A percentile compares a stretch with the other conserved stretches of the same genome.
phyloP scores from a whole-genome alignment of 1,140 invertebrate genomes.

The Dysdera silvatica region DNA sequence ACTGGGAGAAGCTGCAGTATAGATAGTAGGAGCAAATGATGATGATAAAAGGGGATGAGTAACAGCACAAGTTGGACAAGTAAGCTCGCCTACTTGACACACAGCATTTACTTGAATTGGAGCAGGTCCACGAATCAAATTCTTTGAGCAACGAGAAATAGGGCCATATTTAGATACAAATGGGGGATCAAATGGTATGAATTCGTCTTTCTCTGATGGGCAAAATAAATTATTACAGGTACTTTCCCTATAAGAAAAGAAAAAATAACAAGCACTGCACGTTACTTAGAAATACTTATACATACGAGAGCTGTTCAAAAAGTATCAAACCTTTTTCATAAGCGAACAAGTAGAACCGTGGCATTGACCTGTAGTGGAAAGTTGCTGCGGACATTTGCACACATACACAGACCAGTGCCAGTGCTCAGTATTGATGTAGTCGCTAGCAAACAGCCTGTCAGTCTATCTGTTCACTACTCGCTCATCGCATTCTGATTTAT shows the following conservation, averaged over 20 bases:
- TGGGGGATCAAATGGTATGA: slow-evolving; percentile 64
- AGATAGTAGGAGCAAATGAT: slow-evolving; percentile 25
- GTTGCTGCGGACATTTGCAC: too few species aligned
- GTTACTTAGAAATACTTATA: too few species aligned
- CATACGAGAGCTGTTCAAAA: too few species aligned
- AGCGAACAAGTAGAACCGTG: too few species aligned
- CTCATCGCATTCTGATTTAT: too few species aligned
- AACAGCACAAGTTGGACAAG: slow-evolving; percentile 27
- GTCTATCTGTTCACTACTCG: too few species aligned
- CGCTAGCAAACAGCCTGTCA: too few species aligned
- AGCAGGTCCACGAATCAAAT: slow-evolving; percentile 38
- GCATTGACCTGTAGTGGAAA: too few species aligned
- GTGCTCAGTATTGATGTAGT: too few species aligned
- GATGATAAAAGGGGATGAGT: slow-evolving; percentile 27
- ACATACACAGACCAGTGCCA: too few species aligned
- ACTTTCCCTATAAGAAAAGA: not conserved
- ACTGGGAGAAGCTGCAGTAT: slow-evolving; percentile 5
- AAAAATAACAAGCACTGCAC: not conserved
- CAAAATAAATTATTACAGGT: slow-evolving; percentile 13
- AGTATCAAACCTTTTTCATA: too few species aligned
- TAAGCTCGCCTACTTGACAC: slow-evolving; percentile 28
- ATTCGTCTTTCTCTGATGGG: slow-evolving; percentile 55
- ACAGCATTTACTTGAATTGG: slow-evolving; percentile 32
- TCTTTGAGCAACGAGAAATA: slow-evolving; percentile 59
- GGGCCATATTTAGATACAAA: slow-evolving; percentile 67